Evolutionary conservation across 2,113 vertebrate genomes (phyloP), one percentile per base, ranked within the genome.

Genomic region (Hypocryptadius cinnamomeus): DNA sequence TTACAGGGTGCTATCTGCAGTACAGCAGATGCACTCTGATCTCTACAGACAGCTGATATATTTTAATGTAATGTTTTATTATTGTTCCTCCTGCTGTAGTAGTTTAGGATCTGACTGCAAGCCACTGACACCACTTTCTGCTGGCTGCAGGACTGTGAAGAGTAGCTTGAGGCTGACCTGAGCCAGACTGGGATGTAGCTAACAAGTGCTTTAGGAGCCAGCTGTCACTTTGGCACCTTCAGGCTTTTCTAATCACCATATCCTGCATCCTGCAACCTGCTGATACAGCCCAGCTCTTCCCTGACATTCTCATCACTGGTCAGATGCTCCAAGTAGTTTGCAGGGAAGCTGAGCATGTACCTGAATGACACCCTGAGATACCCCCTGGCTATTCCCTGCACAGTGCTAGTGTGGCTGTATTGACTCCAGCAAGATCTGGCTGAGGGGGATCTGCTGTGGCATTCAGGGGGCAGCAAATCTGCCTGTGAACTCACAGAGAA

Each of bases 401-500:
- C 2, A 22, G 51, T 6, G 39, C 14, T 4, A 28, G 48, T 9
- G 24, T 13, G 53, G 31, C n/a, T 57, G 1, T 11, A 17, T 1
- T 42, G 59, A 18, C n/a, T 61, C 14, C 10, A 73, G 31, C 0
- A 5, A 65, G 70, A 28, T 23, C 48, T 51, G 51, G 15, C 20
- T 1, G 1, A 68, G 14, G 7, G 17, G 2, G 15, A 22, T 28
- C 31, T 19, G 35, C 45, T 60, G 10, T 5, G 47, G 28, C 11
- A 39, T n/a, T 72, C 31, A 40, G 37, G 17, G n/a, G 30, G 24
- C 68, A 65, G 45, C 57, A 87, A 15, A 89, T 16, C 23, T 64
- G 30, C 5, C 14, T 5, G 37, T 27, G 66, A 69, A 91, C 95
- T 92, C 35, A 98, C 98, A 78, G 47, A 45, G 39, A 94, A 85